Evolutionary conservation across 2,797 vertebrate genomes (phyloP).

Genomic region (Podargus strigoides): DNA sequence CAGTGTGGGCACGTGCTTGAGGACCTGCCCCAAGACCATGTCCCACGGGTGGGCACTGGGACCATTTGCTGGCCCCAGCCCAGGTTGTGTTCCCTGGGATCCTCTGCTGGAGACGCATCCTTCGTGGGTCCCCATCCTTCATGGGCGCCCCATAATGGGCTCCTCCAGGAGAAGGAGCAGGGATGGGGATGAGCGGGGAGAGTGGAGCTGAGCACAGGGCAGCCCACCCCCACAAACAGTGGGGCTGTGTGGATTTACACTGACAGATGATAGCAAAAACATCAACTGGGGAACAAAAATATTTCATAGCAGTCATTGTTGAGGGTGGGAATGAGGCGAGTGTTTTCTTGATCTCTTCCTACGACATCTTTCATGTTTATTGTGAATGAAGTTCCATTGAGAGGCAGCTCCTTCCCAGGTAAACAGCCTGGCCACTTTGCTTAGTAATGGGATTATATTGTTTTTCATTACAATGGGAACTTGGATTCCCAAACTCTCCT

Average conservation of each 20-base stretch:
- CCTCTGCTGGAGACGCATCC: background rate
- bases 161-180: background rate
- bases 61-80: background rate
- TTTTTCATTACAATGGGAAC: constrained; percentile 45
- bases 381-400: constrained; percentile 62
- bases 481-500: constrained; percentile 21
- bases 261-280: constrained; percentile 17
- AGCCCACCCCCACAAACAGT: background rate
- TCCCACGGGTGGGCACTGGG: background rate
- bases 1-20: background rate
- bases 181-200: background rate
- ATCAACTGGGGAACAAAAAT: background rate
- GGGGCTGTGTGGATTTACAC: background rate
- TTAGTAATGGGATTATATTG: constrained; percentile 52
- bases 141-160: background rate
- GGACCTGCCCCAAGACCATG: background rate
- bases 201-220: background rate
- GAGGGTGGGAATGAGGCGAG: constrained; percentile 41
- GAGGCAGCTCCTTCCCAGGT: constrained; percentile 48
- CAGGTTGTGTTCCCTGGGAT: background rate
- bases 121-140: background rate
- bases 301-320: constrained; percentile 32
- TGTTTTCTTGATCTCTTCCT: constrained; percentile 58
- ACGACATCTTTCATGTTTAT: constrained; percentile 47
- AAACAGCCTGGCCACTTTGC: constrained; percentile 25